Conservation (phyloP, 2,113 vertebrate genomes). For the Ophiodon elongatus region DNA sequence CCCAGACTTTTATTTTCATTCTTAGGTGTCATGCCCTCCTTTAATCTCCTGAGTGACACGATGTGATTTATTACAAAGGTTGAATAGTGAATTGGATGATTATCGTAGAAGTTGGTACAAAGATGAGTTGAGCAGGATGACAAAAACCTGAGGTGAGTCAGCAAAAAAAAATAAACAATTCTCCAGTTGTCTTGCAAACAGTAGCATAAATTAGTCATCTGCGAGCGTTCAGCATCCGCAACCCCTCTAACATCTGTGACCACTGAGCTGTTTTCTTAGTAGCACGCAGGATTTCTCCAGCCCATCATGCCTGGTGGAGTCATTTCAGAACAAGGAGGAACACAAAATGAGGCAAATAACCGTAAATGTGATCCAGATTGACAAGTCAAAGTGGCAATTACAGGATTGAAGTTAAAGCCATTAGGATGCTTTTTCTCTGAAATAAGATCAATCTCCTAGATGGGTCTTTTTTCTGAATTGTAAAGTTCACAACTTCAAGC, state of each 20-base stretch:
- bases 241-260: conserved; percentile 79
- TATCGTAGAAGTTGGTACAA: conserved; percentile 6
- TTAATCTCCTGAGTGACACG: neutral
- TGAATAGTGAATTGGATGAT: conserved; percentile 28
- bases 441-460: conserved; percentile 19
- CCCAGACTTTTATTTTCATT: conserved; percentile 1
- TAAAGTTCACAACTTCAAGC: conserved; percentile 27
- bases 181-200: conserved; percentile 42
- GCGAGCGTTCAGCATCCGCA: conserved; percentile 59
- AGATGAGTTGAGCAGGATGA: conserved; percentile 28
- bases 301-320: conserved; percentile 68
- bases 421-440: conserved; percentile 4
- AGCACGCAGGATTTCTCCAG: conserved; percentile 64
- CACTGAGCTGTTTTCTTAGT: conserved; percentile 59
- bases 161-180: conserved; percentile 36
- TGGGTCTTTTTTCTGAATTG: neutral
- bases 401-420: conserved; percentile 34
- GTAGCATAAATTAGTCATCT: conserved; percentile 77
- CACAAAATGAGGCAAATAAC: conserved; percentile 71
- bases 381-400: conserved; percentile 50
- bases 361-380: conserved; percentile 67
- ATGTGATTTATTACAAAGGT: conserved; percentile 18
- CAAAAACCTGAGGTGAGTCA: conserved; percentile 42
- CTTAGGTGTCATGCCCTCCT: neutral
- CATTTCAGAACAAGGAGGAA: conserved; percentile 64